phyloP scores from a whole-genome alignment of 1,140 invertebrate genomes.

The Aphis craccivora region DNA sequence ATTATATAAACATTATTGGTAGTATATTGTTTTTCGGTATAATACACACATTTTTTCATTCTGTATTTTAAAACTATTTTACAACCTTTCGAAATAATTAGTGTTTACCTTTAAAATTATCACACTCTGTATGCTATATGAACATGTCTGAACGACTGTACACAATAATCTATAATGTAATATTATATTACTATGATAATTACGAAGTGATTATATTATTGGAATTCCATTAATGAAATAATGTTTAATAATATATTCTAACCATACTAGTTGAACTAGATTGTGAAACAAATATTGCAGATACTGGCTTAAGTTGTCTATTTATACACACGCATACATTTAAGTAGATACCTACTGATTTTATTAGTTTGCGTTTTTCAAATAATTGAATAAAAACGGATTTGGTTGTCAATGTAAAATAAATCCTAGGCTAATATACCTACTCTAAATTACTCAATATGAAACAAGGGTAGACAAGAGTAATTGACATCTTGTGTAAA shows the following conservation, averaged over 20 bases:
- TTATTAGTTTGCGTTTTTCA: not conserved
- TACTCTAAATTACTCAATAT: not conserved
- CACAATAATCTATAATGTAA: not conserved
- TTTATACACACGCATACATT: not conserved
- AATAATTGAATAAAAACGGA: constrained; percentile 12
- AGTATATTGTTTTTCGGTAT: not conserved
- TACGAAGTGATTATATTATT: not conserved
- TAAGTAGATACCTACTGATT: not conserved
- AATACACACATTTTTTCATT: not conserved
- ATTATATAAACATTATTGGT: not conserved
- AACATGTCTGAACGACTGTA: no score
- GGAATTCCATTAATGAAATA: no score
- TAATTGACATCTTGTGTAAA: not conserved
- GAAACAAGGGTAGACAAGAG: constrained; percentile 11
- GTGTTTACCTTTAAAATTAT: not conserved
- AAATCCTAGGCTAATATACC: not conserved
- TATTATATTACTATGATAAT: not conserved
- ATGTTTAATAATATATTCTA: not conserved
- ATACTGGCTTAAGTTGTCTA: not conserved
- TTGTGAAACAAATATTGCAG: not conserved
- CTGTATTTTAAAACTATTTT: no score
- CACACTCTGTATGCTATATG: not conserved
- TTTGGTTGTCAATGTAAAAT: constrained; percentile 2
- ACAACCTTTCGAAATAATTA: not conserved
- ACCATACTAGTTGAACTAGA: not conserved